These are phyloP conservation scores for Dromaius novaehollandiae DNA, from an alignment of 2,113 vertebrate species.

Conservation along the genomic window DNA sequence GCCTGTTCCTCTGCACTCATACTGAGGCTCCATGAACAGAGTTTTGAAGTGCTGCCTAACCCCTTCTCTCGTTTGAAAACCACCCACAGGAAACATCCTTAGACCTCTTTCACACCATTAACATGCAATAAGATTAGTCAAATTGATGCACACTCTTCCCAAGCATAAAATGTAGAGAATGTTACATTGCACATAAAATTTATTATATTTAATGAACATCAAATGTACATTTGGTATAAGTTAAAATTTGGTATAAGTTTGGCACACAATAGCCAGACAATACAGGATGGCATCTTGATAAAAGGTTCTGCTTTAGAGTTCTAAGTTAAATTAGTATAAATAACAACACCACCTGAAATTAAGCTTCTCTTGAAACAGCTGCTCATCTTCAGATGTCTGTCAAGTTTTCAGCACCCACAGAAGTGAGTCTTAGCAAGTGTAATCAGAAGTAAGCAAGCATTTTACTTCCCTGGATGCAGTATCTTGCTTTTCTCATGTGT, in stretches of 20 bases:
- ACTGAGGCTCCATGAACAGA: fast-evolving
- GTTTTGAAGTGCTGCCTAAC: background rate
- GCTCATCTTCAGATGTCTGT: background rate
- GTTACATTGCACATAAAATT: background rate
- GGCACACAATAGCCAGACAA: background rate
- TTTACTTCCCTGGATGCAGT: background rate
- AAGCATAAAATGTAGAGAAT: background rate
- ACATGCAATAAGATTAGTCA: background rate
- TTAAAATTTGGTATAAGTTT: background rate
- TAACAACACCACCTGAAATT: background rate
- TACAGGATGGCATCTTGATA: background rate
- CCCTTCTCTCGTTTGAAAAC: background rate
- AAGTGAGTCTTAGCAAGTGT: background rate
- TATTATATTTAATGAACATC: background rate
- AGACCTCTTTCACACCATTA: background rate
- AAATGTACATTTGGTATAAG: background rate
- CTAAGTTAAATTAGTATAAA: background rate
- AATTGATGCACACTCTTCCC: background rate
- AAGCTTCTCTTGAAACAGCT: background rate
- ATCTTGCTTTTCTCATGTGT: background rate
- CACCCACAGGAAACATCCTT: background rate
- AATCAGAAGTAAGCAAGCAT: background rate
- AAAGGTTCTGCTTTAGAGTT: background rate
- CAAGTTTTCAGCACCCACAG: background rate
- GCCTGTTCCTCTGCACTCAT: background rate